Conservation (phyloP, 2,113 vertebrate species). For the Notarius quadriscutis region DNA sequence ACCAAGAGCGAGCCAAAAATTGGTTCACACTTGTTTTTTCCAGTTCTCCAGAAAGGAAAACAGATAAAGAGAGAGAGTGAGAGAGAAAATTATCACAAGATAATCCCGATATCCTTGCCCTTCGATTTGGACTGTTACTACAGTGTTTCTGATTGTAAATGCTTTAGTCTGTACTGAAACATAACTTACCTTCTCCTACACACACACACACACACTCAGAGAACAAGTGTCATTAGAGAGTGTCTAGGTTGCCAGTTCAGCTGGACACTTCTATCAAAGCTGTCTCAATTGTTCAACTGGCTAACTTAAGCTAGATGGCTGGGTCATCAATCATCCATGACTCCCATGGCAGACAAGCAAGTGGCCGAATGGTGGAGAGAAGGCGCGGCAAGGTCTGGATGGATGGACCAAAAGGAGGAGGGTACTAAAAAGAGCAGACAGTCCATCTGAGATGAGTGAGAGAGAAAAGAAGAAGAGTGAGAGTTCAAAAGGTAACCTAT, state of each 20-base stretch:
- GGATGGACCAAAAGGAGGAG: constrained; percentile 37
- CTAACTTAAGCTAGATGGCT: constrained; percentile 41
- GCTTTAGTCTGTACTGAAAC: constrained; percentile 9
- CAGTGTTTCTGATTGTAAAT: constrained; percentile 33
- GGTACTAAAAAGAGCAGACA: constrained; percentile 29
- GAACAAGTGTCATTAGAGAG: constrained; percentile 26
- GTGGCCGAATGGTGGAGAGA: not conserved
- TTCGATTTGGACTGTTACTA: not conserved
- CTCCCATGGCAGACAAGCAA: constrained; percentile 14
- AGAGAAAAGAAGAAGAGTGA: constrained; percentile 50
- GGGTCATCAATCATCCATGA: constrained; percentile 47
- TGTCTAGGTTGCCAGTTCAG: constrained; percentile 15
- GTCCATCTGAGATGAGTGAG: constrained; percentile 64
- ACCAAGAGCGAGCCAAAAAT: constrained; percentile 68
- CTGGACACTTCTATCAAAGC: constrained; percentile 43
- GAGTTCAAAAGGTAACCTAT: constrained; percentile 58
- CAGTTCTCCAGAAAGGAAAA: constrained; percentile 57
- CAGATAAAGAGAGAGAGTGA: not conserved
- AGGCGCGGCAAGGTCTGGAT: not conserved
- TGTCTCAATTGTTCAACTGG: constrained; percentile 39
- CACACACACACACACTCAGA: constrained; percentile 43
- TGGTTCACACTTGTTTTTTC: constrained; percentile 63
- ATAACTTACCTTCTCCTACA: constrained; percentile 29
- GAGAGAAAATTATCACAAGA: not conserved
- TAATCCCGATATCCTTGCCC: constrained; percentile 10